Evolutionary conservation across 2,888 invertebrate genomes (phyloP).

Genomic region (Opisthograptis luteolata): DNA sequence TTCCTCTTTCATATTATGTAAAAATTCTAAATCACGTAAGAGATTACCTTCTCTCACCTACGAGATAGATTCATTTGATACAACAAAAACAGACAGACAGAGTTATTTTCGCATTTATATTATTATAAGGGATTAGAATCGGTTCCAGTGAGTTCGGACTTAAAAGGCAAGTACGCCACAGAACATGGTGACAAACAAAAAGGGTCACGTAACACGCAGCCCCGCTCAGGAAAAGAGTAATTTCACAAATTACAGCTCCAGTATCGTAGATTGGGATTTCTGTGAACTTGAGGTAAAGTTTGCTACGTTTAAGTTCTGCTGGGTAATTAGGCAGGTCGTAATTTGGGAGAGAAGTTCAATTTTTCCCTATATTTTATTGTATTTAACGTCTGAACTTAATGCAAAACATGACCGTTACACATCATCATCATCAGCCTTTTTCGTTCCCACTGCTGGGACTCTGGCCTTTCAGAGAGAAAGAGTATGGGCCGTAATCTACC

Average conservation of each 20-base stretch:
- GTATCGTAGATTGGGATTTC: conserved; percentile 22
- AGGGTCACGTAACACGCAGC: conserved; percentile 26
- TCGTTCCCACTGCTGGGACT: too few species aligned
- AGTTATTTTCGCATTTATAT: too few species aligned
- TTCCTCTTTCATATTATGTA: too few species aligned
- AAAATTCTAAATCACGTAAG: too few species aligned
- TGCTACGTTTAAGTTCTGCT: conserved; percentile 15
- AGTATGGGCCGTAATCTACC: too few species aligned
- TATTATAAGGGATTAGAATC: neutral
- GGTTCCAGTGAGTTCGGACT: neutral
- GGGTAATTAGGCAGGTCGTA: conserved; percentile 14
- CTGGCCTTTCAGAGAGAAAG: too few species aligned
- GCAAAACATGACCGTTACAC: too few species aligned
- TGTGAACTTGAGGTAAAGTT: conserved; percentile 21
- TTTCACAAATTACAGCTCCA: conserved; percentile 26
- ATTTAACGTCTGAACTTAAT: too few species aligned
- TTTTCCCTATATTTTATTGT: neutral
- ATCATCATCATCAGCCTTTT: too few species aligned
- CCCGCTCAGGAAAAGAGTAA: conserved; percentile 28
- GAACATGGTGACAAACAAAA: conserved; percentile 23
- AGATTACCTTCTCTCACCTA: too few species aligned
- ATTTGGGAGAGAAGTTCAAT: conserved; percentile 4
- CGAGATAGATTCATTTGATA: too few species aligned
- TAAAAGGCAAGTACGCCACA: conserved; percentile 13
- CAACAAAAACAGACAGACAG: too few species aligned